Evolutionary conservation across 1,140 invertebrate species (phyloP).

Genomic region (Caenorhabditis briggsae): DNA sequence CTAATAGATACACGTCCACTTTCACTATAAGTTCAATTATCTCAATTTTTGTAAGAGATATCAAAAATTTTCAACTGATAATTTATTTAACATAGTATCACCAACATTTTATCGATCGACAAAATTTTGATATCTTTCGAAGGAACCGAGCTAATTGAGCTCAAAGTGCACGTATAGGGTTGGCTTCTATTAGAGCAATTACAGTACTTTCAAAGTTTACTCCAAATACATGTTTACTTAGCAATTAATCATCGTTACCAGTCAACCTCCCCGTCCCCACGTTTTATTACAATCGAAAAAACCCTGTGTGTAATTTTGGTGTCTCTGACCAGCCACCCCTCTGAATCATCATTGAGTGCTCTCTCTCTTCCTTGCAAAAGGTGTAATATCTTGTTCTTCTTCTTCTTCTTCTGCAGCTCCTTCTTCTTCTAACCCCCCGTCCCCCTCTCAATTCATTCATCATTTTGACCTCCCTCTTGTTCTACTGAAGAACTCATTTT

Average conservation of each 20-base stretch:
- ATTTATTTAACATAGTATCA: too few relatives aligned
- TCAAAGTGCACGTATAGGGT: too few relatives aligned
- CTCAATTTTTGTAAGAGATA: too few relatives aligned
- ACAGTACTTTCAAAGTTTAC: not conserved
- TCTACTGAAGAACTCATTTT: not conserved
- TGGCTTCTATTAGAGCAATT: too few relatives aligned
- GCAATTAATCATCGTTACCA: conserved; percentile 26
- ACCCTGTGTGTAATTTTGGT: not conserved
- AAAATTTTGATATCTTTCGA: too few relatives aligned
- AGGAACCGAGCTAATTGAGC: too few relatives aligned
- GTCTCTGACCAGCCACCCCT: not conserved
- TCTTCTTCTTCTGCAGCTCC: not conserved
- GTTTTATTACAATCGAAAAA: conserved; percentile 18
- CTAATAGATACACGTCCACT: too few relatives aligned
- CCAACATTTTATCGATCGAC: too few relatives aligned
- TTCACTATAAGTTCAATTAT: too few relatives aligned
- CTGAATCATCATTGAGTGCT: conserved; percentile 12
- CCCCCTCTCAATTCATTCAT: conserved; percentile 2
- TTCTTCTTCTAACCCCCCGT: not conserved
- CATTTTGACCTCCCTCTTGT: not conserved
- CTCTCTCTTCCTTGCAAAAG: not conserved
- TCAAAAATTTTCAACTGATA: too few relatives aligned
- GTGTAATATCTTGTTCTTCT: not conserved
- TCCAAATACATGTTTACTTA: not conserved
- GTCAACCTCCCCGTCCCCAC: too few relatives aligned